Percentiles rank a stretch among this genome's conserved stretches.
These are phyloP conservation scores for Ichneumoninae sp. DNA, from an alignment of 2,888 invertebrate genomes.

Conservation along the genomic window DNA sequence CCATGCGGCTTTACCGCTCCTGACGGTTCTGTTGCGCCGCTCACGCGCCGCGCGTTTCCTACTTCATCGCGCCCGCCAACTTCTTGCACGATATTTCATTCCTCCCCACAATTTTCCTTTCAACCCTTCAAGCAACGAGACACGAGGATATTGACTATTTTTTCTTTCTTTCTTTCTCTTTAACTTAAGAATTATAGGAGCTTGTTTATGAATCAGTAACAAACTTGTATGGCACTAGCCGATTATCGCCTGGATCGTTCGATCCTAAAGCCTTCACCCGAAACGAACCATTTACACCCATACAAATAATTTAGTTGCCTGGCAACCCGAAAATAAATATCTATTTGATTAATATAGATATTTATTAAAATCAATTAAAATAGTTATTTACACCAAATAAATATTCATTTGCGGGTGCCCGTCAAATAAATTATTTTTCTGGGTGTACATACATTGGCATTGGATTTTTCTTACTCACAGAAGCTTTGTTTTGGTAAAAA, in stretches of 20 bases:
- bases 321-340: no score
- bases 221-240: neutral
- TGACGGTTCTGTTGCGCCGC: conserved; percentile 10
- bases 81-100: neutral
- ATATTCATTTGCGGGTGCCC: no score
- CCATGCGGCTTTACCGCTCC: conserved; percentile 54
- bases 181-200: neutral
- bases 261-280: neutral
- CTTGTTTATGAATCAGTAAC: neutral
- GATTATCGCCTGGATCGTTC: neutral
- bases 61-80: conserved; percentile 9
- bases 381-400: no score
- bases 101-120: conserved; percentile 4
- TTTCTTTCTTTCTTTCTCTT: neutral
- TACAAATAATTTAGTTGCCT: no score
- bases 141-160: neutral
- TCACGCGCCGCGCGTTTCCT: conserved; percentile 19
- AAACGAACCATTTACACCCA: no score
- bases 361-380: no score
- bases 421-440: no score
- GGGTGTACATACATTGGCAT: no score
- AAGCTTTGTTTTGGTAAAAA: no score
- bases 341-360: no score
- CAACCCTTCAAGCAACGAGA: neutral
- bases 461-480: no score